Percentiles rank a stretch among this genome's conserved stretches.
Conservation (phyloP, 2,113 vertebrate species). For the Sinosuthora webbiana region DNA sequence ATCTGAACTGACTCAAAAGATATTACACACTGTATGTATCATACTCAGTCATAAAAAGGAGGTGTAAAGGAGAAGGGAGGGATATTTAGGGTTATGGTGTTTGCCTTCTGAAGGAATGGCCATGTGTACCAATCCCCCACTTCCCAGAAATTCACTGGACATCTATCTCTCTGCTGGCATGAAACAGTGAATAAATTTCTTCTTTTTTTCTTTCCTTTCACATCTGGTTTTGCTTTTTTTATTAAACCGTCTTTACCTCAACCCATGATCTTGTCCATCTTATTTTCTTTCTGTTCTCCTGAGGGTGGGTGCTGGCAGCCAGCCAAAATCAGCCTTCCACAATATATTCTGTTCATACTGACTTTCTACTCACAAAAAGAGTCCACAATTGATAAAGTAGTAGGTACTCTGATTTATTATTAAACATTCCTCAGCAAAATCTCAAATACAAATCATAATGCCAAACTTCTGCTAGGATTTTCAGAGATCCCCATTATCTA, state of each 20-base stretch:
- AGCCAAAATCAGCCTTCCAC: not conserved
- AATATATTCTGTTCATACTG: not conserved
- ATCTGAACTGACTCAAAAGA: not conserved
- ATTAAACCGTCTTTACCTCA: not conserved
- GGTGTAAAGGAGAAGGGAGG: not conserved
- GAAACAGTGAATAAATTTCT: not conserved
- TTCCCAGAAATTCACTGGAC: not conserved
- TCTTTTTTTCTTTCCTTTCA: not conserved
- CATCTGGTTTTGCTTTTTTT: accelerated
- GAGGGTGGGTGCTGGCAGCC: not conserved
- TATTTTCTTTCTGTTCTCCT: not conserved
- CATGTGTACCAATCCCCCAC: not conserved
- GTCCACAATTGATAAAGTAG: not conserved
- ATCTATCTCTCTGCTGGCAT: not conserved
- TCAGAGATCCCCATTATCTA: not conserved
- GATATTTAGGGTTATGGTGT: accelerated
- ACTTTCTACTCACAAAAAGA: not conserved
- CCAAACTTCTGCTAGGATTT: not conserved
- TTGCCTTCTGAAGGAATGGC: not conserved
- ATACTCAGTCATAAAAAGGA: not conserved
- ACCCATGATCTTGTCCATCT: not conserved
- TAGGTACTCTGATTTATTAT: not conserved
- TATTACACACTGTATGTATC: not conserved
- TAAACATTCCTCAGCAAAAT: not conserved
- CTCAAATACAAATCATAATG: not conserved